phyloP scores from a whole-genome alignment of 2,888 invertebrate species.

The Temnothorax rugatulus region DNA sequence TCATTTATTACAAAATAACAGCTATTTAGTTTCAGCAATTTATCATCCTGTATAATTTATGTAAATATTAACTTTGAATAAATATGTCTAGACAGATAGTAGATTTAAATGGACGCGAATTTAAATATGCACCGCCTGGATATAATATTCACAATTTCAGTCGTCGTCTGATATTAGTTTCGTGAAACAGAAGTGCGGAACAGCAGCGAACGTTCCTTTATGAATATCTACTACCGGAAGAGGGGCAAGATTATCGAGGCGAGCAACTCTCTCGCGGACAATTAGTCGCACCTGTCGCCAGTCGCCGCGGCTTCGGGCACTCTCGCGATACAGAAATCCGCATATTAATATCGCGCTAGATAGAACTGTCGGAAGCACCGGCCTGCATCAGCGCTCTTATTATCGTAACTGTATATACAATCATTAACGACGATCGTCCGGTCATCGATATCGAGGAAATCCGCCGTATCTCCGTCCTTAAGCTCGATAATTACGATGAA shows the following conservation, averaged over 20 bases:
- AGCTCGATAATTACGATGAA: not conserved
- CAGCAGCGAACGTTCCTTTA: not conserved
- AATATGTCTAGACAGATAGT: not conserved
- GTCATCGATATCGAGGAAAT: slow-evolving; percentile 39
- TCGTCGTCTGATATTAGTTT: slow-evolving; percentile 9
- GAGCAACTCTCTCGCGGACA: slow-evolving; percentile 30
- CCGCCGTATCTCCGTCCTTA: not conserved
- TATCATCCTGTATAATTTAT: not conserved
- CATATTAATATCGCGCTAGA: slow-evolving; percentile 57
- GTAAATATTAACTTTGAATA: not conserved
- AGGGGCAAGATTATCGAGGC: slow-evolving; percentile 17
- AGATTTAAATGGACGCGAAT: not conserved
- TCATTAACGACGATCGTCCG: slow-evolving; percentile 17
- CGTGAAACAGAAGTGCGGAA: not conserved
- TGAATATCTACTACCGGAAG: slow-evolving; percentile 5
- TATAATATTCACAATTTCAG: not conserved
- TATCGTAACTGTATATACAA: slow-evolving; percentile 56
- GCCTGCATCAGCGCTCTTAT: slow-evolving; percentile 48
- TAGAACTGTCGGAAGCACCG: slow-evolving; percentile 45
- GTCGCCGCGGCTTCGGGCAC: slow-evolving; percentile 40
- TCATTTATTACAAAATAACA: not conserved
- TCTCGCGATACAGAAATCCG: slow-evolving; percentile 50
- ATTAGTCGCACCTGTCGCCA: slow-evolving; percentile 67
- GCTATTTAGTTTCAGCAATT: not conserved
- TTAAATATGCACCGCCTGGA: not conserved